Evolutionary conservation across 92 coral and sea anemone species (phyloP), one percentile per base, ranked within the genome.

Genomic region (Hydrozoanthus gracilis): DNA sequence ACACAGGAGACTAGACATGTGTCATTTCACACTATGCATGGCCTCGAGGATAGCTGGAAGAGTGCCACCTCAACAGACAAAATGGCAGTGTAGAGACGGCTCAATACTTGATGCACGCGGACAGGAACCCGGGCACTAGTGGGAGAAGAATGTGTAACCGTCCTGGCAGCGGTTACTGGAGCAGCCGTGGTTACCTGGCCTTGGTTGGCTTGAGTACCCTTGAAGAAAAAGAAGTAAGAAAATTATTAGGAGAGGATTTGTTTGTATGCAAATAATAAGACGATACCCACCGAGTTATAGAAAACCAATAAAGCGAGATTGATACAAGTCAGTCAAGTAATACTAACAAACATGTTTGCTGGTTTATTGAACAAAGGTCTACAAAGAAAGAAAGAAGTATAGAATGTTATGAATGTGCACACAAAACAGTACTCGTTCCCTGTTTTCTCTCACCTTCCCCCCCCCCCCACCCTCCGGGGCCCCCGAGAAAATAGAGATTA

Each of bases 31-130:
- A 18, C 17, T 44, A 79, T 6, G 56, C 84, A 79, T 67, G 45
- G 73, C 48, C 60, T 64, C 65, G 4, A 48, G 18, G 84, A 79
- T 18, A 64, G 6, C 14, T 65, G 17, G 20, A 62, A 65, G 12
- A 79, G 73, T 3, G 58, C 72, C 3, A 79, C 18, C 60, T 64
- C 54, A 46, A 65, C 48, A 16, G 39, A 48, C 73, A 79, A 60
- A 7, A 79, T 69, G 58, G 47, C 60, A 13, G 46, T 79, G 74
- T 64, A 79, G 4, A 79, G 84, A 4, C 54, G 71, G 18, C n/a
- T 62, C 46, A 79, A 65, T 52, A 79, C 51, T 16, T 48, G 47
- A 52, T 44, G 39, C 46, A 79, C 84, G 12, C 61, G 73, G 60
- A 65, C 47, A 7, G 84, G 51, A 51, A 60, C 58, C 44, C 65